A percentile compares a stretch with the other conserved stretches of the same genome.
Conservation (phyloP, 2,888 invertebrate species). For the Alviniconcha strummeri region DNA sequence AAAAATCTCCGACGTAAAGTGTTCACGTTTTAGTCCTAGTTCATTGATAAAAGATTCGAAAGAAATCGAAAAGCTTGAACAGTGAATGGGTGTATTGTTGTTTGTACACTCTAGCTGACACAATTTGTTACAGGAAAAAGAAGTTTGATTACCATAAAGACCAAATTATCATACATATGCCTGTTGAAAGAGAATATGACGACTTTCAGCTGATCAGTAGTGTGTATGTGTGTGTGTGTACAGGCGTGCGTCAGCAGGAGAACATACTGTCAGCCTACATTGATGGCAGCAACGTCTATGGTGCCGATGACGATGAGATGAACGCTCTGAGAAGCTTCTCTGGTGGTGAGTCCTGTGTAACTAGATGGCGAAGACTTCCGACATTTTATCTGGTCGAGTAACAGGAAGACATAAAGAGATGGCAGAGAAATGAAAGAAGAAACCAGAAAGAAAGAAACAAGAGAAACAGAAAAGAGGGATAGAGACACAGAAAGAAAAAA, state of each 20-base stretch:
- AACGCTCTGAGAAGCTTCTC: background rate
- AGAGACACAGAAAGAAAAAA: no score
- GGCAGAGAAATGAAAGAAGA: no score
- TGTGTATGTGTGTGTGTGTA: slow-evolving; percentile 15
- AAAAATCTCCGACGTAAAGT: background rate
- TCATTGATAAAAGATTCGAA: background rate
- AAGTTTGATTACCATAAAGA: no score
- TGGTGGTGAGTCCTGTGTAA: background rate
- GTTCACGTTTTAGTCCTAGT: slow-evolving; percentile 1
- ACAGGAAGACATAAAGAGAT: no score
- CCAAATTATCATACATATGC: background rate
- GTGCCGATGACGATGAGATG: slow-evolving; percentile 38
- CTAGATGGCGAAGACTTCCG: no score
- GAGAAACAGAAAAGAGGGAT: no score
- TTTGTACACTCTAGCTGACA: background rate
- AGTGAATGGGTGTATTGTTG: background rate
- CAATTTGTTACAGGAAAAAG: no score
- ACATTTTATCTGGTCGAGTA: background rate
- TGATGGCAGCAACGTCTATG: slow-evolving; percentile 81
- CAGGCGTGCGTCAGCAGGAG: slow-evolving; percentile 15
- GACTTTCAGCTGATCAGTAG: background rate
- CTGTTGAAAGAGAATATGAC: background rate
- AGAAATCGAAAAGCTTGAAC: no score
- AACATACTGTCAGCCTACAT: slow-evolving; percentile 78
- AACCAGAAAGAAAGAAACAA: no score